These are phyloP conservation scores for Synergus itoensis DNA, from an alignment of 2,888 invertebrate species.

Conservation along the genomic window DNA sequence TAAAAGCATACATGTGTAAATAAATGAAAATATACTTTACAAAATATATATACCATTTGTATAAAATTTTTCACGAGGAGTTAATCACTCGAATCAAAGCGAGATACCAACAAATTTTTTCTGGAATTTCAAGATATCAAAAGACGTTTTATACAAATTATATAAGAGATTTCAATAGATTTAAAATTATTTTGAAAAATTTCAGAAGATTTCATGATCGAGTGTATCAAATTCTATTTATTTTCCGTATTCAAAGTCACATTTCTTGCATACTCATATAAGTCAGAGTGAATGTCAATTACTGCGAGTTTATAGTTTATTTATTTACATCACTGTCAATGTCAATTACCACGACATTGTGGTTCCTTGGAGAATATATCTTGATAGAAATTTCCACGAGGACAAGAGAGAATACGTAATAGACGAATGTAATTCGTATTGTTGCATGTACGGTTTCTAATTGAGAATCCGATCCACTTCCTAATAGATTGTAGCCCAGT, in stretches of 20 bases:
- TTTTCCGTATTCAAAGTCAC: neutral
- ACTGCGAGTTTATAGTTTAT: conserved; percentile 26
- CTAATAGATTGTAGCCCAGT: conserved; percentile 49
- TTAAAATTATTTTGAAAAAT: too few relatives aligned
- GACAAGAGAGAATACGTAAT: too few relatives aligned
- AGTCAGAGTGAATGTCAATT: conserved; percentile 30
- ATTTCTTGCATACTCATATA: neutral
- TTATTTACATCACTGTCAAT: conserved; percentile 40
- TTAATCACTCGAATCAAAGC: too few relatives aligned
- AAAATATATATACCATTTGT: too few relatives aligned
- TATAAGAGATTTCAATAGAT: too few relatives aligned
- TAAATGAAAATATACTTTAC: too few relatives aligned
- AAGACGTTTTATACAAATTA: too few relatives aligned
- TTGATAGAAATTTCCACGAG: conserved; percentile 11
- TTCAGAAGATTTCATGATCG: neutral
- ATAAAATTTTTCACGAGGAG: too few relatives aligned
- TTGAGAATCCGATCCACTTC: conserved; percentile 42
- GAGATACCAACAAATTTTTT: too few relatives aligned
- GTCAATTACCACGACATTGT: conserved; percentile 36
- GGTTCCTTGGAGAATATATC: conserved; percentile 7
- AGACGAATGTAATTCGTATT: conserved; percentile 31
- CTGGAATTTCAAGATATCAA: too few relatives aligned
- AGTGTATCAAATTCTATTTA: neutral
- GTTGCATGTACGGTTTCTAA: conserved; percentile 34
- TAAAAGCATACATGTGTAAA: neutral